phyloP scores from a whole-genome alignment of 2,797 vertebrate species.

The Gambusia yucatana region DNA sequence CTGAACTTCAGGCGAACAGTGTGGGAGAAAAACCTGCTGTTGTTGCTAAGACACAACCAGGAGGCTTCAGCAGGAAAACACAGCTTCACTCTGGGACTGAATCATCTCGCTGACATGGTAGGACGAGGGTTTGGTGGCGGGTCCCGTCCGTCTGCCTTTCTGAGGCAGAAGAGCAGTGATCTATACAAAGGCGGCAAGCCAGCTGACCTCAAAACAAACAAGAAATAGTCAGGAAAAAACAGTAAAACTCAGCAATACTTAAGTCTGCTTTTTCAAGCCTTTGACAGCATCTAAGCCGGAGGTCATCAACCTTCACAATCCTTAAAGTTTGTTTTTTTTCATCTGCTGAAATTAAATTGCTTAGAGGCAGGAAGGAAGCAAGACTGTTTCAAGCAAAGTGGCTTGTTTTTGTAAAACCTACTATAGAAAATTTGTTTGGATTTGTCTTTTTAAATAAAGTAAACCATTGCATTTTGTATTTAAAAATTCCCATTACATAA shows the following conservation, averaged over 20 bases:
- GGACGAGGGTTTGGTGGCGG: not conserved
- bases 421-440: not conserved
- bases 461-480: not conserved
- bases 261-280: not conserved
- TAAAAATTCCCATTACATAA: not conserved
- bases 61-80: conserved; percentile 67
- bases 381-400: not conserved
- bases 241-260: not conserved
- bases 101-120: conserved; percentile 83
- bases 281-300: not conserved
- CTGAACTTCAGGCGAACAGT: conserved; percentile 61
- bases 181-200: not conserved
- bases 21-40: conserved; percentile 77
- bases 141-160: no score
- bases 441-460: not conserved
- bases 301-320: no score
- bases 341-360: no score
- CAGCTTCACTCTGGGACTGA: conserved; percentile 77
- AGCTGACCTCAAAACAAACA: not conserved
- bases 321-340: no score
- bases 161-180: not conserved
- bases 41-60: conserved; percentile 75
- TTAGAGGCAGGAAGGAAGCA: not conserved
- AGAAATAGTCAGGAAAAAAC: not conserved
- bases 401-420: not conserved